These are phyloP conservation scores for Cryptomyrus ogoouensis DNA, from an alignment of 2,113 vertebrate genomes.

Conservation along the genomic window DNA sequence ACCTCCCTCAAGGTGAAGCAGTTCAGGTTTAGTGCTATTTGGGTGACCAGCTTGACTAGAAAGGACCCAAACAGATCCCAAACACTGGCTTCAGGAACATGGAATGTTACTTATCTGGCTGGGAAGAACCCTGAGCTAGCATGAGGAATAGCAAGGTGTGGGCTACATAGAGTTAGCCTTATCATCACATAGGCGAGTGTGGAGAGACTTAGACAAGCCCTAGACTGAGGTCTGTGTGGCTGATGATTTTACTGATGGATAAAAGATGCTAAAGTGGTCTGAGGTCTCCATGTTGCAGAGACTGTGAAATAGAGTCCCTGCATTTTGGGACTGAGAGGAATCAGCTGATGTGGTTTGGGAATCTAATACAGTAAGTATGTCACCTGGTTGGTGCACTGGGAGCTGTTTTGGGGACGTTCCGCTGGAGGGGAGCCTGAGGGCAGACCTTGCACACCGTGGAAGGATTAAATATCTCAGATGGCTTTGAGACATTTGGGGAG, in stretches of 20 bases:
- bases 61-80: not conserved
- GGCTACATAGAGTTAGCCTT: not conserved
- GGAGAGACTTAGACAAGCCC: not conserved
- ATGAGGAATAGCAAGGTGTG: not conserved
- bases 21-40: not conserved
- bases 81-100: not conserved
- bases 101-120: not conserved
- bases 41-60: not conserved
- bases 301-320: not conserved
- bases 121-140: not conserved
- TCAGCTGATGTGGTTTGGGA: not conserved
- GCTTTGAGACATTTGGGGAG: not conserved
- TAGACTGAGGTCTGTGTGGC: not conserved
- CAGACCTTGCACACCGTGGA: not conserved
- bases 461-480: not conserved
- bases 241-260: not conserved
- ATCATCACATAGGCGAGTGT: not conserved
- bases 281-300: not conserved
- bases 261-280: not conserved
- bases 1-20: not conserved
- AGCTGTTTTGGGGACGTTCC: not conserved
- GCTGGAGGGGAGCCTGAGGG: not conserved
- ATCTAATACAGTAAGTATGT: not conserved
- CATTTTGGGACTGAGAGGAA: not conserved
- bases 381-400: not conserved